phyloP scores from a whole-genome alignment of 2,113 vertebrate species.

The Datnioides undecimradiatus region DNA sequence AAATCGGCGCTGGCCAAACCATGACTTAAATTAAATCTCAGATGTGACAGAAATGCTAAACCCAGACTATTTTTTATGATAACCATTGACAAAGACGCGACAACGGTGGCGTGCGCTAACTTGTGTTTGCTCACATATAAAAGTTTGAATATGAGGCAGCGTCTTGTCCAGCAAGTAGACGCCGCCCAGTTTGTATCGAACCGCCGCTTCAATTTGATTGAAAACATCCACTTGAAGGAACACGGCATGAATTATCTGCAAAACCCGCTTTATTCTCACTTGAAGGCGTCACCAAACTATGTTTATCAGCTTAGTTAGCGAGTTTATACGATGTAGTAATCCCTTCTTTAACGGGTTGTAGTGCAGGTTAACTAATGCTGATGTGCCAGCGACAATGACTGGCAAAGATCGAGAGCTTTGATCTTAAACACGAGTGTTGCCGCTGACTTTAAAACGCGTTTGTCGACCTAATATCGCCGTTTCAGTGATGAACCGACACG shows the following conservation, averaged over 20 bases:
- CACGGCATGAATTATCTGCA: background rate
- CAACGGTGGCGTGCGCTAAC: fast-evolving
- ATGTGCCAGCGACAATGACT: constrained; percentile 18
- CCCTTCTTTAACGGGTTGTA: background rate
- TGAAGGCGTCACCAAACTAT: fast-evolving
- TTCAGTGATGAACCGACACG: background rate
- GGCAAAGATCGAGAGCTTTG: background rate
- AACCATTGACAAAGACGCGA: fast-evolving
- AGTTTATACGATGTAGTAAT: background rate
- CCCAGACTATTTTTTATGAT: background rate
- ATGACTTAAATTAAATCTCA: background rate
- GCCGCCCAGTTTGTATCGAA: background rate
- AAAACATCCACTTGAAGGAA: background rate
- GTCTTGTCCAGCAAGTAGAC: constrained; percentile 71
- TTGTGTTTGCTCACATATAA: background rate
- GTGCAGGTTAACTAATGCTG: background rate
- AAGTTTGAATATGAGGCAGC: constrained; percentile 43
- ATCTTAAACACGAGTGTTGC: background rate
- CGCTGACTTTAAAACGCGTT: too few species aligned
- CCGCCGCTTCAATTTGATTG: background rate
- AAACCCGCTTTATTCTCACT: background rate
- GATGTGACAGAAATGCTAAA: background rate
- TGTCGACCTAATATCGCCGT: background rate
- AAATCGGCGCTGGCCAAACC: constrained; percentile 16
- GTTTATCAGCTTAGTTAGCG: too few species aligned